Conservation (phyloP, 2,888 invertebrate genomes). For the Brachyptera putata region DNA sequence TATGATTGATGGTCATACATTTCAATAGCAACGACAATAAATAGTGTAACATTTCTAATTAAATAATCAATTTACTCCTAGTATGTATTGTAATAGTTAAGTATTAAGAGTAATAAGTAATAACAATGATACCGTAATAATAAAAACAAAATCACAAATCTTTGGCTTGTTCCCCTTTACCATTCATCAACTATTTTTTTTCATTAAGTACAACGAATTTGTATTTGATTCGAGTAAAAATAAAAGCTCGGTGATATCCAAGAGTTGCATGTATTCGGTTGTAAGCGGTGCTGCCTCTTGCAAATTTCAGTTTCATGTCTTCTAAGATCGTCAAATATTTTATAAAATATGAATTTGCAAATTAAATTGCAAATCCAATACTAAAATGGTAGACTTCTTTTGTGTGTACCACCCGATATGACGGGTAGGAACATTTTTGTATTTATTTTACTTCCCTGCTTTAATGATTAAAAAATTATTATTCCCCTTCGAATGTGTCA, state of each 20-base stretch:
- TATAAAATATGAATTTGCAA: background rate
- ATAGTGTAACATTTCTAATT: background rate
- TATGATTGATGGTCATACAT: background rate
- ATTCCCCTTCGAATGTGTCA: no score
- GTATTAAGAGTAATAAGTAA: slow-evolving; percentile 1
- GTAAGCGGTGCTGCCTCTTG: no score
- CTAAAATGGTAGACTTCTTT: background rate
- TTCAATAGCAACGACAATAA: background rate
- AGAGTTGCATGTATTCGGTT: background rate
- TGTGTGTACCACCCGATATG: background rate
- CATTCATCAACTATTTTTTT: slow-evolving; percentile 52
- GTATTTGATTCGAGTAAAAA: slow-evolving; percentile 12
- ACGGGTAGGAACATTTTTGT: background rate
- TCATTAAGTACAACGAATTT: slow-evolving; percentile 23
- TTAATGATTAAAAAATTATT: no score
- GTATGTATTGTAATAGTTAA: background rate
- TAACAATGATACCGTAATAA: slow-evolving; percentile 39
- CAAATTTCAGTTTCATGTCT: no score
- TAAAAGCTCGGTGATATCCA: background rate
- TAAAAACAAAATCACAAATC: slow-evolving; percentile 68
- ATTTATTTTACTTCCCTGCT: background rate
- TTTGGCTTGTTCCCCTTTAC: slow-evolving; percentile 82
- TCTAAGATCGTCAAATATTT: no score
- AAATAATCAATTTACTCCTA: background rate
- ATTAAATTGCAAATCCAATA: background rate